phyloP scores from a whole-genome alignment of 2,113 vertebrate species.

The Porphyrio hochstetteri region DNA sequence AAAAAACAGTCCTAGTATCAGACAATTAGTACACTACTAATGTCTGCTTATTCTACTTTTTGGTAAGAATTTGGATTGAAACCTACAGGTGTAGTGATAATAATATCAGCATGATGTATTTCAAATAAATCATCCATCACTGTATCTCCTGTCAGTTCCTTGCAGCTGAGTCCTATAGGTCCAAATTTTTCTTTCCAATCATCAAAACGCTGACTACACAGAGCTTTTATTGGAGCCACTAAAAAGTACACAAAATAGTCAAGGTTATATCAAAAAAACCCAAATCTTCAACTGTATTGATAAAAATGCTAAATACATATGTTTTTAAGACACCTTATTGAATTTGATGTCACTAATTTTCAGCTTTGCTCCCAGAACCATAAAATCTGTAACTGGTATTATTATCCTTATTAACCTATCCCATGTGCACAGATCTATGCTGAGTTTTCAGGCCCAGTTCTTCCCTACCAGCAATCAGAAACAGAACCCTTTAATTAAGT shows the following conservation, averaged over 20 bases:
- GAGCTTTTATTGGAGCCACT: constrained; percentile 99
- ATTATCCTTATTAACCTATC: neutral
- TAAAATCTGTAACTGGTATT: neutral
- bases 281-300: neutral
- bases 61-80: constrained; percentile 6
- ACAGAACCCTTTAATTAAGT: neutral
- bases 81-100: constrained; percentile 96
- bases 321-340: neutral
- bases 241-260: constrained; percentile 39
- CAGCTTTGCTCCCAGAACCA: neutral
- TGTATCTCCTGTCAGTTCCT: constrained; percentile 96
- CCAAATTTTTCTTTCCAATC: constrained; percentile 96
- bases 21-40: neutral
- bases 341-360: neutral
- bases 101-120: constrained; percentile 93
- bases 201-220: constrained; percentile 94
- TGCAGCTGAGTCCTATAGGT: constrained; percentile 90
- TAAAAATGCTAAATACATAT: neutral
- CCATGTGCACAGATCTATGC: neutral
- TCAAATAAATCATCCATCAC: constrained; percentile 96
- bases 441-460: neutral
- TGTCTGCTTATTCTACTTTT: neutral
- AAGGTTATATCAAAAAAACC: neutral
- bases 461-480: neutral
- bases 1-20: neutral